Evolutionary conservation across 1,140 invertebrate species (phyloP), one percentile per base, ranked within the genome.

Genomic region (Metaphire vulgaris): DNA sequence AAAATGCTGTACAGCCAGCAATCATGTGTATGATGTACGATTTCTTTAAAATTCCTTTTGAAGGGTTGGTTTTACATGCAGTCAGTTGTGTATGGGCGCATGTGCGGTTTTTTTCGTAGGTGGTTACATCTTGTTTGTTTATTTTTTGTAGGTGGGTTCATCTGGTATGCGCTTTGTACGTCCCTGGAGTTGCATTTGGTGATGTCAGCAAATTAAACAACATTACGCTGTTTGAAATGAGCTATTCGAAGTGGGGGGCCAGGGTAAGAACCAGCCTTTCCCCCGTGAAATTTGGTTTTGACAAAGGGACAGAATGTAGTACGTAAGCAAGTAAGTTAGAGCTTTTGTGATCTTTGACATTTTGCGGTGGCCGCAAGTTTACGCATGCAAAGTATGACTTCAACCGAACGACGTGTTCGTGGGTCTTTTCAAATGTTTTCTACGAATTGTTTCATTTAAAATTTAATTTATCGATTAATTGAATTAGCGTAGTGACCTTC

Each of bases 121-220:
- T 56, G 21, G 41, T 56, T 71, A 33, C 68, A 66, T 74, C 6
- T 74, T 14, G 29, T 32, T 79, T 67, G 15, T 77, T 70, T 74
- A 74, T 33, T 72, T 73, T 72, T 76, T 77, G 64, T 68, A 85
- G 94, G 84, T 99, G 96, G 96, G 95, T 98, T 26, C 97, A 99
- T 88, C 87, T 99, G 34, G 93, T 99, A 14, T 99, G 97, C 88
- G 95, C 95, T 2, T 88, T 98, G 21, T 98, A 98, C 86, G 93
- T 96, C 33, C 95, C 94, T 41, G 96, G 96, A n/a, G 94, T 99
- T 28, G 94, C 95, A 34, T 98, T 98, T 88, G 94, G 92, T 69
- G 95, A 99, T 89, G 94, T 96, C 26, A 87, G 87, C 67, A 85
- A 85, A 80, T 82, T 88, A 1, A 87, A 84, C 77, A 88, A 86